Evolutionary conservation across 2,888 invertebrate genomes (phyloP).

Genomic region (Rutpela maculata): DNA sequence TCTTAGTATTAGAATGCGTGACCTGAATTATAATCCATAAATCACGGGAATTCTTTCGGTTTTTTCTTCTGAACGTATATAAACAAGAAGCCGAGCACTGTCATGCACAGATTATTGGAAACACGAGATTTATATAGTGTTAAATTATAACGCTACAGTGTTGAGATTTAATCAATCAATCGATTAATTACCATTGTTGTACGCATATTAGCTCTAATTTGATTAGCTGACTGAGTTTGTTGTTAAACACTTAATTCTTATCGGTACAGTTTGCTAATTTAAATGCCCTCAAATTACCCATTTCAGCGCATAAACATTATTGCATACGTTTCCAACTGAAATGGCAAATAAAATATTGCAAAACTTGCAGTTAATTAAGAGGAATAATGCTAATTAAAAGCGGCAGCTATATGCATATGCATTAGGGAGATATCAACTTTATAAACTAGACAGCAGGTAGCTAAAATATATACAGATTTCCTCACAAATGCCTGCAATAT

Average conservation of each 20-base stretch:
- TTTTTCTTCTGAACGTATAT: not conserved
- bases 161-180: slow-evolving; percentile 25
- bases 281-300: slow-evolving; percentile 6
- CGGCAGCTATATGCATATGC: slow-evolving; percentile 6
- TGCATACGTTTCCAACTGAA: not conserved
- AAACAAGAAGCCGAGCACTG: slow-evolving; percentile 8
- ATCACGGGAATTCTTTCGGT: not conserved
- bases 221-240: not conserved
- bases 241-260: slow-evolving; percentile 28
- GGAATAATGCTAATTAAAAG: not conserved
- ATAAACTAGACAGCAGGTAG: too few species aligned
- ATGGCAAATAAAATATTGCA: not conserved
- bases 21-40: slow-evolving; percentile 4
- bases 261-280: slow-evolving; percentile 5
- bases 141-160: slow-evolving; percentile 23
- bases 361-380: not conserved
- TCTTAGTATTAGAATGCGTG: not conserved
- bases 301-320: not conserved
- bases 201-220: slow-evolving; percentile 32
- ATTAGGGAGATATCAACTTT: not conserved
- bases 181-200: slow-evolving; percentile 33
- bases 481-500: too few species aligned
- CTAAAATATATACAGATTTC: too few species aligned
- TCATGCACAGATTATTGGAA: slow-evolving; percentile 29
- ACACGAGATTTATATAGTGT: slow-evolving; percentile 24